Evolutionary conservation across 2,888 invertebrate species (phyloP), one percentile per base, ranked within the genome.

Genomic region (Conistra vaccinii): DNA sequence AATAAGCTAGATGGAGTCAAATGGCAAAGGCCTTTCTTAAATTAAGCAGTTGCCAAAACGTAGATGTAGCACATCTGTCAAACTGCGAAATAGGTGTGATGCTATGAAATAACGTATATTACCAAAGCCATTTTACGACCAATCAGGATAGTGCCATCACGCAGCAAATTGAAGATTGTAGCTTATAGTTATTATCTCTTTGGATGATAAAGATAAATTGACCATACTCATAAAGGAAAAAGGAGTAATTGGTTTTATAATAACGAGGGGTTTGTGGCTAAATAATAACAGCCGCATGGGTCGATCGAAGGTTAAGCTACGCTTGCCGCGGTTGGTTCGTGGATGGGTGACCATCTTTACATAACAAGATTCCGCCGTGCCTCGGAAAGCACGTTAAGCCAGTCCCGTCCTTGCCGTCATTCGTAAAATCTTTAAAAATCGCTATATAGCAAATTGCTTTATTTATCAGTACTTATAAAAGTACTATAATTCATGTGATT

Each of bases 91-190:
- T 32, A 29, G 20, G 29, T 58, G 29, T 57, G 26, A 26, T 26
- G 6, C 14, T 7, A 26, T 39, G 39, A 39, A 39, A 10, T 39
- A 10, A 1, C 10, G 39, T 39, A 39, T 39, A 39, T 39, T 39
- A 39, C 39, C 39, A 39, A 14, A 60, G 23, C 23, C 14, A 60
- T 35, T 60, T 68, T 42, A 68, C 23, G 42, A 68, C 29, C 68
- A 68, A 68, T 68, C 29, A 42, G 29, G 23, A 68, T 17, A 23
- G 39, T 42, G 60, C 29, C 29, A 23, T 60, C 12, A 23, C 32
- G 23, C 23, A 23, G 60, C 6, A 32, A 32, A 12, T 60, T 32
- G 58, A 32, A 60, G 20, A 39, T 63, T 63, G 26, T 26, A 20
- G 12, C 20, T 20, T 42, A 20, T 26, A 42, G 10, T 60, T 35